phyloP scores from a whole-genome alignment of 37 sponge, comb jelly and placozoan genomes.

The Crambe crambe region DNA sequence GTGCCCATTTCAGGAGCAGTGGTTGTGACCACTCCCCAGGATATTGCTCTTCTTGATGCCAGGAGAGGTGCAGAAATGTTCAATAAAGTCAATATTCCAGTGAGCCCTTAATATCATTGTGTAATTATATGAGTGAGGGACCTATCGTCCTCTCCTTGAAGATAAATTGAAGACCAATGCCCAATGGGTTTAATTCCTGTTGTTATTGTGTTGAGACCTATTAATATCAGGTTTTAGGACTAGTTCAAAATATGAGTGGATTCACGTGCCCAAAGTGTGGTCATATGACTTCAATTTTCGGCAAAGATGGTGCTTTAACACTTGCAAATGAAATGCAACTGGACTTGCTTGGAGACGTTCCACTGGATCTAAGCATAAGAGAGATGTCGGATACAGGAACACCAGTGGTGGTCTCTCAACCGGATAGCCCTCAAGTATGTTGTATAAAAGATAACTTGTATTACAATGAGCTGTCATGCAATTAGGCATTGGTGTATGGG shows the following conservation, averaged over 20 bases:
- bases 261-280: constrained; percentile 89
- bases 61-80: constrained; percentile 97
- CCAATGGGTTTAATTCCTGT: constrained; percentile 9
- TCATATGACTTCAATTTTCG: constrained; percentile 77
- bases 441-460: not conserved
- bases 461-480: not conserved
- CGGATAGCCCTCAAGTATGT: constrained; percentile 52
- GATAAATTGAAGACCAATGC: no score
- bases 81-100: constrained; percentile 75
- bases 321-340: constrained; percentile 62
- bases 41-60: constrained; percentile 89
- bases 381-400: constrained; percentile 63
- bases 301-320: constrained; percentile 67
- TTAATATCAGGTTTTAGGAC: constrained; percentile 73
- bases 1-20: constrained; percentile 69
- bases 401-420: constrained; percentile 65
- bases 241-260: constrained; percentile 94
- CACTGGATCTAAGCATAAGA: constrained; percentile 59
- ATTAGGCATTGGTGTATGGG: not conserved
- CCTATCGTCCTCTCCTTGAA: not conserved
- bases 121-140: no score
- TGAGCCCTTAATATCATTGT: constrained; percentile 12
- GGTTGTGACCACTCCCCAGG: constrained; percentile 93
- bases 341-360: constrained; percentile 78
- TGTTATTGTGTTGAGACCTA: not conserved